Evolutionary conservation across 1,140 invertebrate genomes (phyloP), one percentile per base, ranked within the genome.

Genomic region (Sycophila sp.): DNA sequence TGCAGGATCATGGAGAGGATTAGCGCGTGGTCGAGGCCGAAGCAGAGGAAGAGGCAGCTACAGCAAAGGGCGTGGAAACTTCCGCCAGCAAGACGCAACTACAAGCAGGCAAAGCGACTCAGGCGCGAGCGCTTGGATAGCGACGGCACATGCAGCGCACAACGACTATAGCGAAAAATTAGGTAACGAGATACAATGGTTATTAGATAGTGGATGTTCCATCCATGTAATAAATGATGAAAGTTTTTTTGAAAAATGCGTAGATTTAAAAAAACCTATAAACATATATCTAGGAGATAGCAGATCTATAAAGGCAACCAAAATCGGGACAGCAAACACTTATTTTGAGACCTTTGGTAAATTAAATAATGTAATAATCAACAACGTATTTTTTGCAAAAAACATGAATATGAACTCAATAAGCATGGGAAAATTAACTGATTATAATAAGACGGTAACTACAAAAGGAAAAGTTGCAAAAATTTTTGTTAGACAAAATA

Each of bases 201-300:
- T 76, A 13, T 68, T 74, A 34, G 72, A 76, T 56, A 76, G 74
- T 66, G 69, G 72, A 2, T 76, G 74, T 66, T 62, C 62, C 11
- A 70, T 74, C 32, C 73, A 74, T 60, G 73, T 74, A 7, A 64
- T 71, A 32, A 76, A 76, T 53, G 38, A 76, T 59, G 69, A 72
- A 55, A 40, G 32, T 5, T 38, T 10, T 5, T 38, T 10, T 38
- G 36, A 38, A 38, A 38, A 38, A 8, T 38, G 36, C n/a, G n/a
- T 47, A 5, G 19, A 19, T 5, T 24, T 47, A 22, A 47, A 47
- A 8, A 47, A 47, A 24, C 45, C 45, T 8, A 4, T 47, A 19
- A 17, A 17, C 19, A 22, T 47, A n/a, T 19, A 47, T 4, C 4
- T 24, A 8, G n/a, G n/a, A 8, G 45, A 47, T 22, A 22, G 17